Evolutionary conservation across 2,888 invertebrate species (phyloP).

Genomic region (Timandra comae): DNA sequence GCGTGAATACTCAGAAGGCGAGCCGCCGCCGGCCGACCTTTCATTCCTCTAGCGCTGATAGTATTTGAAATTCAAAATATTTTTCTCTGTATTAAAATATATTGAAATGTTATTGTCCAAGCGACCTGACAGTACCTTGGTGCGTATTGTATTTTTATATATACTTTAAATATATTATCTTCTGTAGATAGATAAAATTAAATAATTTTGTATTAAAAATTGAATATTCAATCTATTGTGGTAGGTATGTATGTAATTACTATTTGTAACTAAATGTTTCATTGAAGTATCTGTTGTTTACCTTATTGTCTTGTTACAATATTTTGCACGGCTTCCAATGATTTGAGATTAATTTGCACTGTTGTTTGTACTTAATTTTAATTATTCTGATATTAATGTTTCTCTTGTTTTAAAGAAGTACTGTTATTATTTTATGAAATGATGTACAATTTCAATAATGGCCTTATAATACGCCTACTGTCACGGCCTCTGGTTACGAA

Average conservation of each 20-base stretch:
- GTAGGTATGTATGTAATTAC: constrained; percentile 9
- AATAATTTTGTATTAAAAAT: constrained; percentile 15
- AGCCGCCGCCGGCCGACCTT: constrained; percentile 46
- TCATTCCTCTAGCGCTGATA: constrained; percentile 67
- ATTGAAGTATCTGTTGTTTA: constrained; percentile 3
- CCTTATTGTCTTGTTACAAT: constrained; percentile 6
- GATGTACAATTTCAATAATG: constrained; percentile 34
- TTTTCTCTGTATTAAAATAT: constrained; percentile 26
- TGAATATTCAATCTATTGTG: constrained; percentile 4
- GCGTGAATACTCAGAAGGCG: constrained; percentile 70
- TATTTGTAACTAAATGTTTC: constrained; percentile 9
- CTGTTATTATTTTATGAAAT: constrained; percentile 24
- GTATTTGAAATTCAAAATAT: constrained; percentile 45
- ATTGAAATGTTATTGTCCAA: constrained; percentile 29
- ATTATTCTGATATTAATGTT: constrained; percentile 47
- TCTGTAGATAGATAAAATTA: constrained; percentile 16
- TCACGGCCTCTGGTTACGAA: constrained; percentile 51
- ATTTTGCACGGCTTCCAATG: constrained; percentile 14
- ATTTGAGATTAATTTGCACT: constrained; percentile 26
- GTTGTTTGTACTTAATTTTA: constrained; percentile 54
- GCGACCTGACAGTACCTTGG: constrained; percentile 42
- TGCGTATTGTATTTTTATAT: constrained; percentile 43
- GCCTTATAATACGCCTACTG: constrained; percentile 52
- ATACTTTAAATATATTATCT: constrained; percentile 36
- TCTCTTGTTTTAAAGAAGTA: constrained; percentile 25